Evolutionary conservation across 2,888 invertebrate species (phyloP).

Genomic region (Orchesellides sinensis): DNA sequence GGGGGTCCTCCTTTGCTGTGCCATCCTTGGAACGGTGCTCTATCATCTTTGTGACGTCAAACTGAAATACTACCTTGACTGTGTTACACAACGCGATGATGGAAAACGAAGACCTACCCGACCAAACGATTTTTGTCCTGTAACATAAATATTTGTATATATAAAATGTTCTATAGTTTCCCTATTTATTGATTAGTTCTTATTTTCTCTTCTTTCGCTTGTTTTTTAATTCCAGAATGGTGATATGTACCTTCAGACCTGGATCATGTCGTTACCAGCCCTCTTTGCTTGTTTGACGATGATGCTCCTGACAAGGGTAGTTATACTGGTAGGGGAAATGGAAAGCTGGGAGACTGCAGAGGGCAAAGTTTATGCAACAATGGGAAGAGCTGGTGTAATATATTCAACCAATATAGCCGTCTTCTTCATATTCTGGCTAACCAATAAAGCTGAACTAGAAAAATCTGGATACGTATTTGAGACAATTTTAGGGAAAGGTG

Average conservation of each 20-base stretch:
- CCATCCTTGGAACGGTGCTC: constrained; percentile 5
- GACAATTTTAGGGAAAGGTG: constrained; percentile 27
- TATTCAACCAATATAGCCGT: constrained; percentile 38
- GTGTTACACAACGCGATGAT: constrained; percentile 29
- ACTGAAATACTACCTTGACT: constrained; percentile 35
- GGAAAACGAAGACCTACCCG: not conserved
- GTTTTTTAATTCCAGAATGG: not conserved
- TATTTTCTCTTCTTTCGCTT: not conserved
- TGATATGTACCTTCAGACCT: not conserved
- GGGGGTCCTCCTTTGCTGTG: constrained; percentile 11
- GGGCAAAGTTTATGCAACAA: constrained; percentile 24
- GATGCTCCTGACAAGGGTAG: constrained; percentile 16
- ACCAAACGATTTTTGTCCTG: not conserved
- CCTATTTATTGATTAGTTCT: not conserved
- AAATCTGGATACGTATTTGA: constrained; percentile 32
- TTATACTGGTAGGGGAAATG: constrained; percentile 19
- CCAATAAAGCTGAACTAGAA: not conserved
- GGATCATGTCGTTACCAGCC: constrained; percentile 32
- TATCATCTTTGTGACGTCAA: constrained; percentile 20
- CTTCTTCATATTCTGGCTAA: constrained; percentile 45
- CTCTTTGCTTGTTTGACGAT: constrained; percentile 37
- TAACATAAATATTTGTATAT: not conserved
- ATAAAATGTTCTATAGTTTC: not conserved
- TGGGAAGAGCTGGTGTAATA: constrained; percentile 37
- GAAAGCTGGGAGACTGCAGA: constrained; percentile 24